Evolutionary conservation across 2,797 vertebrate genomes (phyloP).

Genomic region (Sebastes vulpes): DNA sequence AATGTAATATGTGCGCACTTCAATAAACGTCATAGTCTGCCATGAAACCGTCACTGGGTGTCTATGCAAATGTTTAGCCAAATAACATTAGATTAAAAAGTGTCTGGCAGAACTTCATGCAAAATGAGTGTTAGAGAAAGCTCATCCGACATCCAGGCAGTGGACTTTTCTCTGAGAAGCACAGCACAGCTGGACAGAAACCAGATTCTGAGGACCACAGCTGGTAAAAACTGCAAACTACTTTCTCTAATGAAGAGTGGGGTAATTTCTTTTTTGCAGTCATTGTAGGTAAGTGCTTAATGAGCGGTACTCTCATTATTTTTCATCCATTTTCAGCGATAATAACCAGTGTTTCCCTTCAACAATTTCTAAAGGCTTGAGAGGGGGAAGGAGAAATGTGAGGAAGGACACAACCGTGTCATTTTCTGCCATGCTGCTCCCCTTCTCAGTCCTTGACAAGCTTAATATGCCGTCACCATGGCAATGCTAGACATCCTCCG

Average conservation of each 20-base stretch:
- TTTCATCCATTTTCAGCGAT: neutral
- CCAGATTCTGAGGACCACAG: constrained; percentile 21
- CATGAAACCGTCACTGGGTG: constrained; percentile 20
- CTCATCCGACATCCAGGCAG: neutral
- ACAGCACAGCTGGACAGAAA: constrained; percentile 18
- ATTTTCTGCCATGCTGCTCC: constrained; percentile 12
- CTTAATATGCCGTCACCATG: constrained; percentile 61
- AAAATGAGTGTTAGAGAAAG: constrained; percentile 36
- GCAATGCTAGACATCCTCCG: constrained; percentile 64
- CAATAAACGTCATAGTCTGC: neutral
- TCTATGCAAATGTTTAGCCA: constrained; percentile 55
- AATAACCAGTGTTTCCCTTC: neutral
- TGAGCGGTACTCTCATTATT: neutral
- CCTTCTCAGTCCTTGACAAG: constrained; percentile 26
- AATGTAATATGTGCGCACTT: neutral
- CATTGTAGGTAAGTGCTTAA: constrained; percentile 39
- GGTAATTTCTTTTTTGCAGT: neutral
- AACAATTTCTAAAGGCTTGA: neutral
- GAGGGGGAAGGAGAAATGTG: constrained; percentile 1
- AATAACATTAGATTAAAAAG: constrained; percentile 19
- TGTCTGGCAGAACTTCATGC: constrained; percentile 41
- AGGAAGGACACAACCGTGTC: constrained; percentile 16
- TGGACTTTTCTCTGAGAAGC: constrained; percentile 12
- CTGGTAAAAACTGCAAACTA: neutral
- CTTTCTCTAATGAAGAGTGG: neutral